Base-by-base conservation (phyloP, 2,113 vertebrate genomes). In the Mus musculus region DNA sequence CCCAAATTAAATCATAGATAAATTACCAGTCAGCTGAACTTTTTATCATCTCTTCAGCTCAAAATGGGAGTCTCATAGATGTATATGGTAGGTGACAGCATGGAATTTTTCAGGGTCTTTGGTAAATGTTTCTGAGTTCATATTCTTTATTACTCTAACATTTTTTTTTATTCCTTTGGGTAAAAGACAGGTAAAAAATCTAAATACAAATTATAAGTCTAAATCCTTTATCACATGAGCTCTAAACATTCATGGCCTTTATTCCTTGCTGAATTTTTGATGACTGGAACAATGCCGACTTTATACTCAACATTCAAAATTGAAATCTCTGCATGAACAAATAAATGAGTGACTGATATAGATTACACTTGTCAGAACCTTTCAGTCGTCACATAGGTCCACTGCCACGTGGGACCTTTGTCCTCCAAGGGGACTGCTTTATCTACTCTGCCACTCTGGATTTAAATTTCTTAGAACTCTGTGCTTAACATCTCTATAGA, bases 381-480 rank as follows among this genome's bases (percentile, higher is more conserved):
- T 52, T n/a, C 5, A 49, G 82, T 10, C 46, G 76, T n/a, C 67
- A 88, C 39, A 42, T 4, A 54, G 3, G 33, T n/a, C 9, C 10
- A 17, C 26, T 42, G 4, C 42, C 14, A 26, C 26, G 59, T 63
- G n/a, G n/a, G 24, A 42, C 14, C 72, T 86, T 28, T 63, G 33
- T 30, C 56, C 72, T 61, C 39, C 63, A 20, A 72, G 54, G 54
- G 46, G n/a, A 80, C 11, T 30, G 17, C 13, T 93, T 88, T 67
- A 42, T 42, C 59, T 13, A 76, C 26, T 92, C 39, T 42, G 71
- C 63, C 33, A 91, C n/a, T 39, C 69, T 91, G 88, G 91, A 85
- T n/a, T 89, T 94, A 76, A 95, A 67, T 94, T 89, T 84, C 56
- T 28, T 20, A 54, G 24, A 56, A 69, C 77, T 82, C 85, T 12